Percentiles rank a stretch among this genome's conserved stretches.
phyloP scores from a whole-genome alignment of 2,797 vertebrate genomes.

The Anniella stebbinsi region DNA sequence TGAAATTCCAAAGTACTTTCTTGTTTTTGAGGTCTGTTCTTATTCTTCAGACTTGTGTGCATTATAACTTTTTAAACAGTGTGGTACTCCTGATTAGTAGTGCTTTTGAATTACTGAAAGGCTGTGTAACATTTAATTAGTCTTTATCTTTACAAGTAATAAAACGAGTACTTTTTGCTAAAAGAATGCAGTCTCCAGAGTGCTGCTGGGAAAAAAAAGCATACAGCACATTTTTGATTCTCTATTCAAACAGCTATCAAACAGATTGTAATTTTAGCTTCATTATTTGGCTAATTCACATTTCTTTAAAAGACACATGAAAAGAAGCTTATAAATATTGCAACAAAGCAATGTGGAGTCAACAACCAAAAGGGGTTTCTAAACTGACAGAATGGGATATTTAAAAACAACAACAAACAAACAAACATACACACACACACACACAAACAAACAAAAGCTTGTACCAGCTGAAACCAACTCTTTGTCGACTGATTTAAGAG shows the following conservation, averaged over 20 bases:
- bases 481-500: conserved; percentile 29
- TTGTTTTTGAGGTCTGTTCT: background rate
- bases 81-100: conserved; percentile 58
- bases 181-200: conserved; percentile 41
- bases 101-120: conserved; percentile 70
- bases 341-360: conserved; percentile 69
- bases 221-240: conserved; percentile 68
- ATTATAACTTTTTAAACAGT: conserved; percentile 22
- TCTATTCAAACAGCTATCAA: conserved; percentile 74
- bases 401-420: conserved; percentile 21
- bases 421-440: background rate
- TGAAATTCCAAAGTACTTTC: fast-evolving
- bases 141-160: conserved; percentile 77
- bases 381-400: conserved; percentile 66
- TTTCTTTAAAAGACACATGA: conserved; percentile 69
- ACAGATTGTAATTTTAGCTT: conserved; percentile 72
- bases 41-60: conserved; percentile 30
- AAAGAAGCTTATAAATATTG: conserved; percentile 73
- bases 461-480: conserved; percentile 42
- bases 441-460: conserved; percentile 43
- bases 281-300: conserved; percentile 75
- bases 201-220: conserved; percentile 42
- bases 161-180: conserved; percentile 71
- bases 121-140: conserved; percentile 76
- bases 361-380: conserved; percentile 34